Evolutionary conservation across 2,113 vertebrate genomes (phyloP).

Genomic region (Epinephelus cyanopodus): DNA sequence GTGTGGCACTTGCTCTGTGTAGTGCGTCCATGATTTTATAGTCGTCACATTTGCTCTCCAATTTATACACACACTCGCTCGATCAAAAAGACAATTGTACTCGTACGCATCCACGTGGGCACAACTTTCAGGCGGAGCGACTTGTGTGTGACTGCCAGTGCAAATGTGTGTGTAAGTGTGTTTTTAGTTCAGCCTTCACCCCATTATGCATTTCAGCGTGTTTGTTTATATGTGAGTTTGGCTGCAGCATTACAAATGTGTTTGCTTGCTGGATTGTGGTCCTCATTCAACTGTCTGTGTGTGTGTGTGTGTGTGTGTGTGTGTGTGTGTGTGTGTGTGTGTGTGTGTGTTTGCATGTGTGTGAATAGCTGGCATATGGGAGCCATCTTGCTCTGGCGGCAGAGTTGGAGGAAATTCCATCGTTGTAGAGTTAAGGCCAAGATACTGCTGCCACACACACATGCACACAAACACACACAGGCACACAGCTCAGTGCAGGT

Average conservation of each 20-base stretch:
- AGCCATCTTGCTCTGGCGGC: constrained; percentile 78
- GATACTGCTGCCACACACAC: constrained; percentile 40
- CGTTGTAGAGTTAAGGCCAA: constrained; percentile 66
- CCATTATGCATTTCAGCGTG: constrained; percentile 57
- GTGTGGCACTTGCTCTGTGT: background rate
- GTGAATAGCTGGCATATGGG: constrained; percentile 81
- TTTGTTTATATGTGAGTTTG: constrained; percentile 69
- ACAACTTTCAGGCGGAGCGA: background rate
- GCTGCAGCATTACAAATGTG: constrained; percentile 60
- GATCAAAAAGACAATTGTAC: constrained; percentile 17
- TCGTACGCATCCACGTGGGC: background rate
- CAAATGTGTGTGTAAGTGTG: constrained; percentile 11
- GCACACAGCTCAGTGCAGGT: constrained; percentile 42
- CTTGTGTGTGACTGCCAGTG: background rate
- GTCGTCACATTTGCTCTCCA: background rate
- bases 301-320: constrained; percentile 39
- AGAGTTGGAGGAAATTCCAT: constrained; percentile 79
- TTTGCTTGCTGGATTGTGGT: constrained; percentile 49
- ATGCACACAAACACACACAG: constrained; percentile 21
- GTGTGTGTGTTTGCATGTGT: constrained; percentile 35
- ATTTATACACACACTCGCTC: background rate
- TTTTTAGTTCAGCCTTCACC: constrained; percentile 36
- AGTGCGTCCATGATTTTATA: background rate
- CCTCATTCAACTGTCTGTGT: constrained; percentile 53
- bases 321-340: constrained; percentile 22